Base-by-base conservation (phyloP, 92 coral and sea anemone species). In the Virgularia gustaviana region DNA sequence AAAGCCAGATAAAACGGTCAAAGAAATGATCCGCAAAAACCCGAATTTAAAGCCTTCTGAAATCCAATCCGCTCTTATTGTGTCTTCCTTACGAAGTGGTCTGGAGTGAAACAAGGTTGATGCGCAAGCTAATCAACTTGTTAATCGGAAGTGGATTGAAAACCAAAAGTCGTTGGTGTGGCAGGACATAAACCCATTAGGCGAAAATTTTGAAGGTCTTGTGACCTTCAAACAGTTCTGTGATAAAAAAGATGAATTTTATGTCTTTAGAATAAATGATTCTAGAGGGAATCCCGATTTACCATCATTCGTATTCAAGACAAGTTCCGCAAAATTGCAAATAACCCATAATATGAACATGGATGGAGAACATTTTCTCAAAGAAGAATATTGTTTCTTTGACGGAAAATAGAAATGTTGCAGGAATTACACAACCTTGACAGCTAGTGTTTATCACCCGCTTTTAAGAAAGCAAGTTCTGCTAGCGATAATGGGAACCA, bases 291-390 rank as follows among this genome's bases (percentile, higher is more conserved):
- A 85, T 65, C 86, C 77, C 23, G 86, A 85, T 32, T 33, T 16
- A 39, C 85, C 89, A 3, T 70, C 86, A 3, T 85, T 53, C 53
- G 83, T 85, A 43, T 85, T 85, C 35, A 85, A 85, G 55, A 76
- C 79, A 15, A 85, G 83, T 58, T 49, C 39, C 37, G 24, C 33
- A 25, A 85, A 68, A 33, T 23, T 38, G 28, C 51, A 53, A 30
- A 19, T 81, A 35, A 86, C 89, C 15, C 9, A 62, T 5, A 19
- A 59, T 36, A 85, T 85, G 82, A 73, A 85, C 75, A 38, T 53
- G 38, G 57, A 6, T 16, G 81, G 81, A 3, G 81, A 77, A n/a
- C 55, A 73, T 11, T 77, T 81, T 67, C 51, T 82, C 36, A 78
- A 70, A n/a, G 55, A 63, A 9, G 90, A 85, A 70, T 77, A 38